phyloP scores from a whole-genome alignment of 2,888 invertebrate genomes.

The Drosophila setosimentum region DNA sequence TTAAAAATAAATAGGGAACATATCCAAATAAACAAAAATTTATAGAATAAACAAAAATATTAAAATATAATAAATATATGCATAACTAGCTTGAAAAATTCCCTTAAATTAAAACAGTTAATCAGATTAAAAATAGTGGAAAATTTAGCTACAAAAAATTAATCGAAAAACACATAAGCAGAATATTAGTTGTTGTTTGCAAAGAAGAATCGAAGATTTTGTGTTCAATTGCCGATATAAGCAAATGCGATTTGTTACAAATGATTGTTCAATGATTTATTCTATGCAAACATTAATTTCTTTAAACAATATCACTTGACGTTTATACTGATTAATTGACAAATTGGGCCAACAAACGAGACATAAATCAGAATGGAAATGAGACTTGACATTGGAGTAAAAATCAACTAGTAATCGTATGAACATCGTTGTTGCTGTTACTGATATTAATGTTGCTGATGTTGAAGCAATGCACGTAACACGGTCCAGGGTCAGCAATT shows the following conservation, averaged over 20 bases:
- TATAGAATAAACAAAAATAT: not conserved
- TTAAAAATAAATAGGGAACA: not conserved
- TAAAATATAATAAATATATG: not conserved
- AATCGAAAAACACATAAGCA: not conserved
- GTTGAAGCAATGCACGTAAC: slow-evolving; percentile 5
- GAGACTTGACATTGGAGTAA: slow-evolving; percentile 28
- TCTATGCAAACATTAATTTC: slow-evolving; percentile 18
- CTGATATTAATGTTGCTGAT: slow-evolving; percentile 21
- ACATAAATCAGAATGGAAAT: slow-evolving; percentile 51
- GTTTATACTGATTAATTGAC: slow-evolving; percentile 62
- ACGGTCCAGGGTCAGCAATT: slow-evolving; percentile 23
- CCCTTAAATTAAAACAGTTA: not conserved
- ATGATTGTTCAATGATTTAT: slow-evolving; percentile 22
- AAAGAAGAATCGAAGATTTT: not conserved
- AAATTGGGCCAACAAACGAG: slow-evolving; percentile 34
- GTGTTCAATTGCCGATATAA: not conserved
- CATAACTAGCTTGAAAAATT: not conserved
- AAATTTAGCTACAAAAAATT: not conserved
- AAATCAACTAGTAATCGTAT: slow-evolving; percentile 30
- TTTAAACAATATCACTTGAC: slow-evolving; percentile 28
- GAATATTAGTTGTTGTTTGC: not conserved
- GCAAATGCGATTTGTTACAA: slow-evolving; percentile 5
- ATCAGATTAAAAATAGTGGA: not conserved
- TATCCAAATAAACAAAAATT: not conserved
- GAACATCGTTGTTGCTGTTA: slow-evolving; percentile 22